Percentiles rank a stretch among this genome's conserved stretches.
phyloP scores from a whole-genome alignment of 2,113 vertebrate genomes.

The Piprites chloris region DNA sequence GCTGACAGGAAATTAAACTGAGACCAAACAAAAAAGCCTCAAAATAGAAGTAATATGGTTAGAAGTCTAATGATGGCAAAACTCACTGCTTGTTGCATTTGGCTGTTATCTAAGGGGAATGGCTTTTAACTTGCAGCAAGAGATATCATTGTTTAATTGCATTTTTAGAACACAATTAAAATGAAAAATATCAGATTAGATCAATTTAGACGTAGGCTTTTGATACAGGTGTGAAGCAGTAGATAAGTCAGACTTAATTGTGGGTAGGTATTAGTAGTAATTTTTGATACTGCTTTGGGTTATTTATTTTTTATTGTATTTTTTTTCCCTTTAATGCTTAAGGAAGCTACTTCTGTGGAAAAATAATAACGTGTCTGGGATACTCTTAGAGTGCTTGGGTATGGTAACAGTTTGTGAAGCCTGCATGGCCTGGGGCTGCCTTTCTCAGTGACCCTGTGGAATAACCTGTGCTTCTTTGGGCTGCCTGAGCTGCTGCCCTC shows the following conservation, averaged over 20 bases:
- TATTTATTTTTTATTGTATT: too few relatives aligned
- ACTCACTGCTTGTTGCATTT: slow-evolving; percentile 48
- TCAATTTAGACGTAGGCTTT: not conserved
- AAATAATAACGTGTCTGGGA: not conserved
- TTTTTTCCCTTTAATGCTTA: not conserved
- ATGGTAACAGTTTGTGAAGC: not conserved
- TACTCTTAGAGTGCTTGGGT: not conserved
- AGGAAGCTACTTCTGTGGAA: not conserved
- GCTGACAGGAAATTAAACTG: slow-evolving; percentile 80
- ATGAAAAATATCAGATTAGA: slow-evolving; percentile 8
- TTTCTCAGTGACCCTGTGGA: not conserved
- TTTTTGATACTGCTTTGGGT: not conserved
- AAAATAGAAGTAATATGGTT: slow-evolving; percentile 55
- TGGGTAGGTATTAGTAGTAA: not conserved
- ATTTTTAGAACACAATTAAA: slow-evolving; percentile 32
- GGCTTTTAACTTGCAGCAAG: slow-evolving; percentile 23
- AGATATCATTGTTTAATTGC: slow-evolving; percentile 66
- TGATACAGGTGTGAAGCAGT: not conserved
- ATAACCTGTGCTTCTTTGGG: not conserved
- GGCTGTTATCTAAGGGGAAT: slow-evolving; percentile 43
- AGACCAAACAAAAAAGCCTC: slow-evolving; percentile 71
- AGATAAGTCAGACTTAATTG: not conserved
- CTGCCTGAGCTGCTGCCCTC: not conserved
- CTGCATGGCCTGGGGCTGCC: not conserved
- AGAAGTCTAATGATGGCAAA: slow-evolving; percentile 66